phyloP scores from a whole-genome alignment of 92 coral and sea anemone genomes.

The Siderastrea radians region DNA sequence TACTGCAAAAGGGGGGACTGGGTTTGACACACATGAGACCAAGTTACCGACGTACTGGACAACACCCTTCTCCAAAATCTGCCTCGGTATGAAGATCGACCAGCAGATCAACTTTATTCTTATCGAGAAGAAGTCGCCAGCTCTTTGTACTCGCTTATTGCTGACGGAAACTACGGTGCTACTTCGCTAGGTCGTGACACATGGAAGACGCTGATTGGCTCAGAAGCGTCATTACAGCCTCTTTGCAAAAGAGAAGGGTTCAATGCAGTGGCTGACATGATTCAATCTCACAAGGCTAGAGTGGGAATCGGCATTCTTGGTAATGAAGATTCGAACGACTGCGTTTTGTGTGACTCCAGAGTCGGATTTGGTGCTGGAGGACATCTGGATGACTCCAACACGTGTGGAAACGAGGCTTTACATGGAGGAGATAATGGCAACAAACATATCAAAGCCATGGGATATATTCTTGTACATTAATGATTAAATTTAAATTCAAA shows the following conservation, averaged over 20 bases:
- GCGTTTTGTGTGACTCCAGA: not conserved
- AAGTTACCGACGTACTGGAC: not conserved
- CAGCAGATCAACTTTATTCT: not conserved
- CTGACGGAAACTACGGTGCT: constrained; percentile 19
- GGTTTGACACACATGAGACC: not conserved
- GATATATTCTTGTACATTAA: constrained; percentile 17
- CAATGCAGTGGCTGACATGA: not conserved
- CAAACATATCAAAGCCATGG: constrained; percentile 10
- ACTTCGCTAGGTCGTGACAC: not conserved
- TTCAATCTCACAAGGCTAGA: not conserved
- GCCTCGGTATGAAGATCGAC: not conserved
- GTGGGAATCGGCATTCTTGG: constrained; percentile 19
- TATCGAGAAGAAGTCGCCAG: not conserved
- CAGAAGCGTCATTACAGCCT: constrained; percentile 1
- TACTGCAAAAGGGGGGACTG: not conserved
- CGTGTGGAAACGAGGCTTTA: constrained; percentile 20
- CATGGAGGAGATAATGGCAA: not conserved
- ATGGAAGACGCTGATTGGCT: constrained; percentile 17
- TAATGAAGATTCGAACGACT: not conserved
- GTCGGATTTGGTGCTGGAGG: constrained; percentile 36
- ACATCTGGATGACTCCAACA: not conserved
- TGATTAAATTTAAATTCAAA: no score
- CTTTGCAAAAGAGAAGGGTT: constrained; percentile 2
- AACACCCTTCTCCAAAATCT: not conserved
- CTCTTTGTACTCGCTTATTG: constrained; percentile 13